A percentile compares a stretch with the other conserved stretches of the same genome.
Evolutionary conservation across 2,797 vertebrate species (phyloP).

Genomic region (Mus minutoides): DNA sequence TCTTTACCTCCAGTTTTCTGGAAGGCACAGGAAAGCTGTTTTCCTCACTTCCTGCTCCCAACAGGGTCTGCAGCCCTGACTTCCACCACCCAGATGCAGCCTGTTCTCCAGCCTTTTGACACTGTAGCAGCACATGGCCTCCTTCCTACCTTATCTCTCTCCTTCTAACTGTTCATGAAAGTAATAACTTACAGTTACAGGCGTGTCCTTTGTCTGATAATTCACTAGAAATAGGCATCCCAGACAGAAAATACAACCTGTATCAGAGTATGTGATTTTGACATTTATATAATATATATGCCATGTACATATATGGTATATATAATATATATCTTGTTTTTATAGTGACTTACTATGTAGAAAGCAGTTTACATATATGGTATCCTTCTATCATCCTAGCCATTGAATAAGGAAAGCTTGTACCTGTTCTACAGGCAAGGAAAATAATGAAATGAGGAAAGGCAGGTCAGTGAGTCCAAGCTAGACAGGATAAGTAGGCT

Average conservation of each 20-base stretch:
- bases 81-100: neutral
- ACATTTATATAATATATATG: neutral
- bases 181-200: constrained; percentile 57
- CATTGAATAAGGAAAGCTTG: neutral
- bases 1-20: constrained; percentile 22
- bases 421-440: neutral
- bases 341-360: constrained; percentile 2
- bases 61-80: neutral
- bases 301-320: neutral
- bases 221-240: neutral
- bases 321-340: neutral
- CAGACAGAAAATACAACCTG: neutral
- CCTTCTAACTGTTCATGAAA: constrained; percentile 39
- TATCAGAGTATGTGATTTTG: neutral
- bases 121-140: neutral
- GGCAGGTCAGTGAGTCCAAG: neutral
- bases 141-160: neutral
- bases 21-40: constrained; percentile 4
- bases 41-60: constrained; percentile 28
- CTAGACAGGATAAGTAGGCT: neutral
- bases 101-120: neutral
- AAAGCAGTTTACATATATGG: neutral
- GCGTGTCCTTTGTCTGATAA: neutral
- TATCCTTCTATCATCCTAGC: neutral
- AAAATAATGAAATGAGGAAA: neutral